Percentiles rank a stretch among this genome's conserved stretches.
Conservation (phyloP, 2,888 invertebrate genomes). For the Melipona beecheii region DNA sequence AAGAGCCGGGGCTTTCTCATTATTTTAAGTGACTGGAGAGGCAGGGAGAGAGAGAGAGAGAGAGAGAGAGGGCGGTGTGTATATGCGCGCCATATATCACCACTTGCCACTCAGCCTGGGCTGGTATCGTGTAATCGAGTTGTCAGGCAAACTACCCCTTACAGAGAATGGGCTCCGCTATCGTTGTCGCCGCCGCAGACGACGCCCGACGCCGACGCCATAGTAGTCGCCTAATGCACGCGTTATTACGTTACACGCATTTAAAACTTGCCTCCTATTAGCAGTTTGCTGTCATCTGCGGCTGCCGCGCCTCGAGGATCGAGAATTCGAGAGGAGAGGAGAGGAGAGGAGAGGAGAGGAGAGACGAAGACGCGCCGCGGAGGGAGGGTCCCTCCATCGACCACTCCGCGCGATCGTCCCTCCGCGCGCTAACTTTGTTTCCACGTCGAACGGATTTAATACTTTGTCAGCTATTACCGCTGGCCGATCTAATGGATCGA, state of each 20-base stretch:
- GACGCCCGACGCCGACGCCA: conserved; percentile 67
- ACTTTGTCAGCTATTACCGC: conserved; percentile 50
- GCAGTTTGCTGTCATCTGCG: conserved; percentile 71
- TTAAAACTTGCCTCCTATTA: conserved; percentile 76
- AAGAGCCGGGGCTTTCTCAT: conserved; percentile 63
- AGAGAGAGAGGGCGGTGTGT: conserved; percentile 60
- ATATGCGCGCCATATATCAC: conserved; percentile 75
- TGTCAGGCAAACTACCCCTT: conserved; percentile 81
- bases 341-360: conserved; percentile 55
- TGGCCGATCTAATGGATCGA: conserved; percentile 44
- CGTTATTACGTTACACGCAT: conserved; percentile 76
- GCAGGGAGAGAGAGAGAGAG: conserved; percentile 15
- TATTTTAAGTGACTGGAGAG: conserved; percentile 73
- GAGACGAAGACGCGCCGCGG: conserved; percentile 13
- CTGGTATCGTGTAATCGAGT: conserved; percentile 79
- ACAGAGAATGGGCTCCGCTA: conserved; percentile 73
- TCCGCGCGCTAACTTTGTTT: conserved; percentile 59
- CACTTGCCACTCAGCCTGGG: conserved; percentile 78
- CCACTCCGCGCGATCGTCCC: conserved; percentile 21
- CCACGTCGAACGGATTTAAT: conserved; percentile 63
- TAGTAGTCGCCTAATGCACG: conserved; percentile 75
- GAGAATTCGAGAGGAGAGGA: conserved; percentile 60
- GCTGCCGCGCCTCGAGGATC: conserved; percentile 50
- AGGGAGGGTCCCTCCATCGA: background rate
- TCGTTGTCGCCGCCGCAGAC: conserved; percentile 73